These are phyloP conservation scores for Motacilla tschutschensis DNA, from an alignment of 2,113 vertebrate genomes.

Conservation along the genomic window DNA sequence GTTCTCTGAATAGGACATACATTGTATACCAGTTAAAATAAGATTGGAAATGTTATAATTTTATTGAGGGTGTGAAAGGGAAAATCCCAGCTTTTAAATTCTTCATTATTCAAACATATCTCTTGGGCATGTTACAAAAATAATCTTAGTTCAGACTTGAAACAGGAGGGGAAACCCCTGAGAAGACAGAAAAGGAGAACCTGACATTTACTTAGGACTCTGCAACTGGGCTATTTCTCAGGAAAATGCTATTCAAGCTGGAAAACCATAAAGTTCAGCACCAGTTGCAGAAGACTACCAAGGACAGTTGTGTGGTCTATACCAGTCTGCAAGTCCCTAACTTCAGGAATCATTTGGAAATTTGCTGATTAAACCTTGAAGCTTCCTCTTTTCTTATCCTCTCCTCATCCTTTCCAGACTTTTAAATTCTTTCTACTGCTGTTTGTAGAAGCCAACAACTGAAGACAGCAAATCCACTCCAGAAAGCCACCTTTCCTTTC, in stretches of 20 bases:
- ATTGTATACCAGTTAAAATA: neutral
- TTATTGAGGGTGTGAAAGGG: neutral
- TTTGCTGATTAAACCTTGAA: neutral
- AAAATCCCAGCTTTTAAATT: slow-evolving; percentile 12
- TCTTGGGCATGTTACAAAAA: neutral
- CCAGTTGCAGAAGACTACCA: neutral
- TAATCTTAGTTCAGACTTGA: neutral
- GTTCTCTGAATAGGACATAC: neutral
- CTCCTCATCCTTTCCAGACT: neutral
- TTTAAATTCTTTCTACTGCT: neutral
- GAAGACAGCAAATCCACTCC: neutral
- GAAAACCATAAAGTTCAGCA: neutral
- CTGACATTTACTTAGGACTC: slow-evolving; percentile 33
- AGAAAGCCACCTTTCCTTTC: neutral
- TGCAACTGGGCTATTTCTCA: neutral
- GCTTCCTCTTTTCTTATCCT: neutral
- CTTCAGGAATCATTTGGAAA: neutral
- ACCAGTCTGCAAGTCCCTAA: neutral
- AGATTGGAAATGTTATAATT: neutral
- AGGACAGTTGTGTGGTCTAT: neutral
- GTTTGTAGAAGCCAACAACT: neutral
- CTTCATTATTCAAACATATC: neutral
- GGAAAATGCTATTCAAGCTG: neutral
- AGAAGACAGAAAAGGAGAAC: slow-evolving; percentile 38
- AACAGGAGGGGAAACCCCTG: slow-evolving; percentile 17